Base-by-base conservation (phyloP, 1,140 invertebrate species). In the Elymnias hypermnestra region DNA sequence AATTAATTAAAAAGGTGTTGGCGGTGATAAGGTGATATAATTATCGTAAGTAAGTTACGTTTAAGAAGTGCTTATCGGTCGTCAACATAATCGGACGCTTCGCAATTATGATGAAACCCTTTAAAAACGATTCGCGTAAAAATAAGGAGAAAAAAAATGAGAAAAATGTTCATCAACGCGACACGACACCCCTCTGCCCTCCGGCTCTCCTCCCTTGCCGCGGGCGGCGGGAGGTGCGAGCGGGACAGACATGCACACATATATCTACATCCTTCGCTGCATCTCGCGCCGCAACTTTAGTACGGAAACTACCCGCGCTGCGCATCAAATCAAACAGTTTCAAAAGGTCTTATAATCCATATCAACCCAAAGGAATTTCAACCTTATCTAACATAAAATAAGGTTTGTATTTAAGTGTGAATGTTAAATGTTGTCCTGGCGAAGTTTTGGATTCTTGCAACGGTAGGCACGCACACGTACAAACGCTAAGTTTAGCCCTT, bases 81-180 rank as follows among this genome's bases (percentile, higher is more conserved):
- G 65, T 62, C 60, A 69, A 76, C 74, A 71, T 84, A 81, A 84
- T 84, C 76, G 73, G 62, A 63, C 63, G 57, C 73, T 68, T 72
- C 66, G 82, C 76, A 82, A 85, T 83, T 85, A 85, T 85, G 78
- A 85, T 67, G 76, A 82, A 85, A 83, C 81, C 81, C 78, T 85
- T 84, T 85, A 85, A 85, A 84, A 85, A 79, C 76, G 76, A 81
- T 82, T 83, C 78, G 73, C 73, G 70, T 76, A 73, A 83, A 81
- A 84, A 82, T 75, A 81, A 81, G 73, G 72, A 77, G n/a, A n/a
- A n/a, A 81, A 78, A 72, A 81, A 81, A 83, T 72, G 78, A 76
- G 76, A 84, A 83, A 83, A 84, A 81, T 84, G 78, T 82, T 84
- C 81, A 84, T 84, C 81, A 84, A 83, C 81, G 81, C 81, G 81